phyloP scores from a whole-genome alignment of 1,140 invertebrate genomes.

The Drosophila repletoides region DNA sequence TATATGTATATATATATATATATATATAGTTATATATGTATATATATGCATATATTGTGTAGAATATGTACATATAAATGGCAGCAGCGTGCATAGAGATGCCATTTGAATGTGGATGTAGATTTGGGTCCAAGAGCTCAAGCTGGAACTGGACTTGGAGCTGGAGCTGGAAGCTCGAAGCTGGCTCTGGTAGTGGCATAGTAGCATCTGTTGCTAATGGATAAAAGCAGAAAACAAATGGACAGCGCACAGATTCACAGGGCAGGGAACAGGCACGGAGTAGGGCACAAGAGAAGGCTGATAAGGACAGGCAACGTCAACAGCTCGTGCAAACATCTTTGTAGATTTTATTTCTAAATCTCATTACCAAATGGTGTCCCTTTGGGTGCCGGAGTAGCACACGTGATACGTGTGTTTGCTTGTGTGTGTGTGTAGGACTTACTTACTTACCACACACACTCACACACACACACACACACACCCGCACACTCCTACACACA shows the following conservation, averaged over 20 bases:
- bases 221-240: slow-evolving; percentile 76
- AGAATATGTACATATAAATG: slow-evolving; percentile 49
- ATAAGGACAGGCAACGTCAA: slow-evolving; percentile 54
- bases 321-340: slow-evolving; percentile 78
- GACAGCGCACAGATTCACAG: slow-evolving; percentile 67
- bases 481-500: slow-evolving; percentile 16
- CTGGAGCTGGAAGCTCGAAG: background rate
- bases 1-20: slow-evolving; percentile 6
- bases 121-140: background rate
- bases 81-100: slow-evolving; percentile 57
- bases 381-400: slow-evolving; percentile 30
- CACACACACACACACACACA: background rate
- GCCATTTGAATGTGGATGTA: slow-evolving; percentile 67
- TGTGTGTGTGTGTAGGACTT: slow-evolving; percentile 23
- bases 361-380: slow-evolving; percentile 79
- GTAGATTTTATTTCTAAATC: slow-evolving; percentile 80
- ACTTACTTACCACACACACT: slow-evolving; percentile 28
- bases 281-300: slow-evolving; percentile 1
- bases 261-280: background rate
- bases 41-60: slow-evolving; percentile 27
- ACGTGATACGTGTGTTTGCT: slow-evolving; percentile 28
- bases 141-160: background rate
- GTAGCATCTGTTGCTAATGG: slow-evolving; percentile 77
- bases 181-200: slow-evolving; percentile 57
- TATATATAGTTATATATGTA: slow-evolving; percentile 14